A percentile compares a stretch with the other conserved stretches of the same genome.
These are phyloP conservation scores for Cebus imitator DNA, from an alignment of 2,113 vertebrate species.

Conservation along the genomic window DNA sequence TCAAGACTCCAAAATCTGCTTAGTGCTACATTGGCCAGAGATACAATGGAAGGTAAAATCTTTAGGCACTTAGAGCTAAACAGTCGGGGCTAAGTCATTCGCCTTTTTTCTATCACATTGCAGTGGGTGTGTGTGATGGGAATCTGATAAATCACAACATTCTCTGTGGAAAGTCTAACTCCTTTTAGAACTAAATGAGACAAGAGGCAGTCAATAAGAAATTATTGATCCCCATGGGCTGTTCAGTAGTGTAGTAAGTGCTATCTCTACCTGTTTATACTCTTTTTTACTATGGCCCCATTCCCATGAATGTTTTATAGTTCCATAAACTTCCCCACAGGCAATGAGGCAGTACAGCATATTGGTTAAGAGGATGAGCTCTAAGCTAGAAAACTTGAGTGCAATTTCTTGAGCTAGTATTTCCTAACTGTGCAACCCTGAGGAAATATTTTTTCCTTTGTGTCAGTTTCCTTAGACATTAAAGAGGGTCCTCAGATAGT, in stretches of 20 bases:
- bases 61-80: background rate
- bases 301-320: constrained; percentile 22
- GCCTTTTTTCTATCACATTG: background rate
- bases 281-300: constrained; percentile 3
- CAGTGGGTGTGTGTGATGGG: background rate
- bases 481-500: background rate
- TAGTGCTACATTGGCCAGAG: background rate
- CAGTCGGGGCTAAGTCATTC: background rate
- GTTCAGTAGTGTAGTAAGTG: constrained; percentile 25
- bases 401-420: background rate
- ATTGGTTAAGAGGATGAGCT: background rate
- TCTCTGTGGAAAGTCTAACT: constrained; percentile 32
- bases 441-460: background rate
- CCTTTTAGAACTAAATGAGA: constrained; percentile 56
- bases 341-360: background rate
- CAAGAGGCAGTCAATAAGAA: constrained; percentile 42
- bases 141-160: constrained; percentile 46
- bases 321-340: background rate
- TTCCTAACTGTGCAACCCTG: background rate
- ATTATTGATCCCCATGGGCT: constrained; percentile 34
- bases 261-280: constrained; percentile 10
- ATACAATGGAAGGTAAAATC: background rate
- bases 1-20: background rate
- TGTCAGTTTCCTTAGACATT: background rate
- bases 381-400: background rate